Evolutionary conservation across 2,113 vertebrate genomes (phyloP), one percentile per base, ranked within the genome.

Genomic region (Bostrychus sinensis): DNA sequence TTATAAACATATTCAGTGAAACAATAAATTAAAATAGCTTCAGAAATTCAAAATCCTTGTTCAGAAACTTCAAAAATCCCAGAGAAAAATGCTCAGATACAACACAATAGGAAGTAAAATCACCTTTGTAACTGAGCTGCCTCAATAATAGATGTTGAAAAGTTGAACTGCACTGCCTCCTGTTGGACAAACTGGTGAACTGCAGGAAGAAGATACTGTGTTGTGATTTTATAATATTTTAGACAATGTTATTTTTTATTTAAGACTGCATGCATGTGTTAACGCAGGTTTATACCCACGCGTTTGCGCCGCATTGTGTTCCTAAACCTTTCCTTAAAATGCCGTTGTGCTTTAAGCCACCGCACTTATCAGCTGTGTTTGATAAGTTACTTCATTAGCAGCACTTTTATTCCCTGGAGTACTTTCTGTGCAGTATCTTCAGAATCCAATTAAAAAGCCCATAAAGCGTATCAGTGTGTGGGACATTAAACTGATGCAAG

Each of bases 121-220:
- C 37, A 39, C 1, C 5, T 8, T 16, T 14, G 12, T 3, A 16
- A 12, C 37, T 39, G 37, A 45, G 42, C 22, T 26, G 46, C 9
- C 19, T 14, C 23, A 43, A 51, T 0, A 6, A 1, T 4, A 12
- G 25, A 10, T 17, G 43, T 55, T 56, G 0, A 58, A 57, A 46
- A 11, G 3, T 69, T 39, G 20, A 37, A 26, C 51, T 65, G 30
- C 17, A 56, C 72, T 55, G 82, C 80, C 78, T 75, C 65, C 88
- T 88, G 65, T 10, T 84, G 88, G 84, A 2, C 36, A 3, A 0
- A 2, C 1, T 3, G 9, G 30, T 7, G 4, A 62, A 55, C 48
- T 66, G 42, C 65, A 60, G 0, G 8, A 32, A 5, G 20, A 48
- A 25, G 20, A 19, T 1, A n/a, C n/a, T n/a, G n/a, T n/a, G n/a